These are phyloP conservation scores for Neomorphus geoffroyi DNA, from an alignment of 2,797 vertebrate species.

Conservation along the genomic window DNA sequence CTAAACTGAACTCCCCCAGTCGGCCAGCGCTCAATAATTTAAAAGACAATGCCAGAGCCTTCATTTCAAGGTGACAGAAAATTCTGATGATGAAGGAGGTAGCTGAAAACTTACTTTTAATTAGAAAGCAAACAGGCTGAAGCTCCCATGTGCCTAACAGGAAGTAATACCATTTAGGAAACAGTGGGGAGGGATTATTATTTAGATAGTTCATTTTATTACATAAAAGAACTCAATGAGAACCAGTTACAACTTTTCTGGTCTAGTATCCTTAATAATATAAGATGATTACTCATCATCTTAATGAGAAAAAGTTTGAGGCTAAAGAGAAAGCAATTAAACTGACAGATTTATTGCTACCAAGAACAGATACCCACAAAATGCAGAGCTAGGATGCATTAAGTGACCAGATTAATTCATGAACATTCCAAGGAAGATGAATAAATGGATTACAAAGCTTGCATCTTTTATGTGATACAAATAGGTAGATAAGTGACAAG, in stretches of 20 bases:
- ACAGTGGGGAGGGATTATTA: conserved; percentile 43
- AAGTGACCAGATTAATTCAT: conserved; percentile 20
- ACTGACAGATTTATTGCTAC: conserved; percentile 8
- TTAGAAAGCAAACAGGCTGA: conserved; percentile 68
- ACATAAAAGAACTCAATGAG: conserved; percentile 47
- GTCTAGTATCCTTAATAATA: conserved; percentile 44
- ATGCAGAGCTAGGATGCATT: background rate
- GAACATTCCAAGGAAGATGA: background rate
- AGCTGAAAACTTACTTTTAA: conserved; percentile 70
- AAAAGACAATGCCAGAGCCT: conserved; percentile 62
- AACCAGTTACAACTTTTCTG: conserved; percentile 41
- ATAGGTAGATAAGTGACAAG: background rate
- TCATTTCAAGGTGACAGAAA: conserved; percentile 76
- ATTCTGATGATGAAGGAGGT: conserved; percentile 67
- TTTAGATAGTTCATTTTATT: conserved; percentile 62
- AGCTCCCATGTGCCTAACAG: conserved; percentile 39
- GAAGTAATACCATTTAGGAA: conserved; percentile 38
- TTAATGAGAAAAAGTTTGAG: conserved; percentile 59
- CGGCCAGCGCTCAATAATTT: conserved; percentile 47
- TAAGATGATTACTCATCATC: conserved; percentile 33
- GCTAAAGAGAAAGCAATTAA: conserved; percentile 46
- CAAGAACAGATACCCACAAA: background rate
- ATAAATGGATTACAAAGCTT: background rate
- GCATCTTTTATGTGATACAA: background rate
- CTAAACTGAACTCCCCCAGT: conserved; percentile 7